phyloP scores from a whole-genome alignment of 1,140 invertebrate genomes.

The Potamilus streckersoni region DNA sequence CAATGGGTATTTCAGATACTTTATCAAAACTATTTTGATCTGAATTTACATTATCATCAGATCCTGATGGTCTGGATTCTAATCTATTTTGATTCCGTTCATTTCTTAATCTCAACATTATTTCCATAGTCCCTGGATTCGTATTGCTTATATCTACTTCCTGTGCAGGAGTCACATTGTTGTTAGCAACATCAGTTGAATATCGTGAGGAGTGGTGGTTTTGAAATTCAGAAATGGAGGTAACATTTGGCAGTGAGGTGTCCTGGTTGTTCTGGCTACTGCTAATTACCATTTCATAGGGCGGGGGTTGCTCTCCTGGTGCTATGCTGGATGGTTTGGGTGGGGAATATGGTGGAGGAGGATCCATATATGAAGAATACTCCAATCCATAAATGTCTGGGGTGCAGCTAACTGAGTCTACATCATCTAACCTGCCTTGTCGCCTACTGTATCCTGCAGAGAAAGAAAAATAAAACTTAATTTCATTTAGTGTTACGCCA shows the following conservation, averaged over 20 bases:
- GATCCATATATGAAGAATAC: constrained; percentile 63
- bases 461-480: not conserved
- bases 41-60: not conserved
- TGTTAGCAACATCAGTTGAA: not conserved
- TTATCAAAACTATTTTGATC: constrained; percentile 22
- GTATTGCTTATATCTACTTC: not conserved
- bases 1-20: constrained; percentile 13
- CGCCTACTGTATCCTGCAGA: constrained; percentile 38
- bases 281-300: constrained; percentile 57
- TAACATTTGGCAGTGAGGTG: not conserved
- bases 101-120: not conserved
- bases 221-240: not conserved
- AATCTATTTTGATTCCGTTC: not conserved
- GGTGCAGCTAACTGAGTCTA: constrained; percentile 47
- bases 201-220: not conserved
- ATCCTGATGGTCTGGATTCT: not conserved
- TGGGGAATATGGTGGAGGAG: constrained; percentile 64
- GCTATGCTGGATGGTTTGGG: constrained; percentile 57
- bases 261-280: constrained; percentile 17
- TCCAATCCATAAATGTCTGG: constrained; percentile 60
- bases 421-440: constrained; percentile 40
- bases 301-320: constrained; percentile 58
- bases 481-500: not conserved
- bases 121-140: not conserved
- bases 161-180: not conserved